Percentiles rank a stretch among this genome's conserved stretches.
These are phyloP conservation scores for Piprites chloris DNA, from an alignment of 2,113 vertebrate genomes.

Conservation along the genomic window DNA sequence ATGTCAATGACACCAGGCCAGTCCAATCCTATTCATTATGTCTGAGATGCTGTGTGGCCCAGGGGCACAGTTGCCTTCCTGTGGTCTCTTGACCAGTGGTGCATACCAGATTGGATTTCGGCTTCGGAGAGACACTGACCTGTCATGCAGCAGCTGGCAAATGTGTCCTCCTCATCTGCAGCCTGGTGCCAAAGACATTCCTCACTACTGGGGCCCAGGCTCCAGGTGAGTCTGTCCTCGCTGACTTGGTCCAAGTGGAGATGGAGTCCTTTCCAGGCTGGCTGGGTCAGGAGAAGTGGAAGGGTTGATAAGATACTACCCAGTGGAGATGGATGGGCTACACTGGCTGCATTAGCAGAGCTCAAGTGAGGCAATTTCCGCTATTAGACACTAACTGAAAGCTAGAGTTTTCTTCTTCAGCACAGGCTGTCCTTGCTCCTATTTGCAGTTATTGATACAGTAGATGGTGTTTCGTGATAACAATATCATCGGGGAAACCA, in stretches of 20 bases:
- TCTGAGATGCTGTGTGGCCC: not conserved
- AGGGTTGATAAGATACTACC: not conserved
- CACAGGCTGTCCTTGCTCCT: not conserved
- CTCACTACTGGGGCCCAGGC: not conserved
- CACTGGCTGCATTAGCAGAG: not conserved
- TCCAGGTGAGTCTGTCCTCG: not conserved
- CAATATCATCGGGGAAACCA: not conserved
- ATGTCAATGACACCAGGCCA: not conserved
- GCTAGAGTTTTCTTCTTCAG: not conserved
- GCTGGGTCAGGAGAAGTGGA: not conserved
- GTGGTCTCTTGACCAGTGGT: not conserved
- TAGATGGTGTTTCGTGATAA: slow-evolving; percentile 16
- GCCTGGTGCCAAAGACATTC: not conserved
- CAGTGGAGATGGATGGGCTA: not conserved
- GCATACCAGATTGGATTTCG: not conserved
- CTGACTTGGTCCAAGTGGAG: not conserved
- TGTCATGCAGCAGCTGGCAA: not conserved
- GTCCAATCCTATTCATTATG: not conserved
- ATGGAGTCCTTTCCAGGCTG: not conserved
- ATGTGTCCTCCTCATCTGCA: not conserved
- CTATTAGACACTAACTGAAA: not conserved
- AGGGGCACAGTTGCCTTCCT: too few species aligned
- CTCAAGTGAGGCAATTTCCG: not conserved
- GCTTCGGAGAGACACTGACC: not conserved
- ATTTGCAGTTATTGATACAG: not conserved